A percentile compares a stretch with the other conserved stretches of the same genome.
These are phyloP conservation scores for Drosophila sproati DNA, from an alignment of 1,140 invertebrate genomes.

Conservation along the genomic window DNA sequence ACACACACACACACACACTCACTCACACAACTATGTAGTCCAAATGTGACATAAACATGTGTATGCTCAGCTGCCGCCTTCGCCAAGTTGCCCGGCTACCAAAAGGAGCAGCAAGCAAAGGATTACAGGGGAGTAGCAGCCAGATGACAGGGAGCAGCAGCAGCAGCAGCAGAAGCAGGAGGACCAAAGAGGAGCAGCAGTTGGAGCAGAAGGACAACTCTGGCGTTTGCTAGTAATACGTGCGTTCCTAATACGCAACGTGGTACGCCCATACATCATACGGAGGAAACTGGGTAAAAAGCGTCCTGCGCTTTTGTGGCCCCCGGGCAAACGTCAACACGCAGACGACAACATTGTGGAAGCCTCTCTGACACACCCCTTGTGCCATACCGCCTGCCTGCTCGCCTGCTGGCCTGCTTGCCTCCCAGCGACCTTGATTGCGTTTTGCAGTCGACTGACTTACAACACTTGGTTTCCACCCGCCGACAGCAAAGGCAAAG, in stretches of 20 bases:
- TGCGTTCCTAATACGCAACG: slow-evolving; percentile 80
- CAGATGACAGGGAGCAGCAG: background rate
- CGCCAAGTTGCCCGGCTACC: slow-evolving; percentile 25
- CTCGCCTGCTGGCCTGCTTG: background rate
- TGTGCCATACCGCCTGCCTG: background rate
- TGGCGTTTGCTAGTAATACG: slow-evolving; percentile 49
- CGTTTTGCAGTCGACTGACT: slow-evolving; percentile 76
- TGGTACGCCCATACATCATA: slow-evolving; percentile 60
- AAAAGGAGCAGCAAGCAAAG: slow-evolving; percentile 71
- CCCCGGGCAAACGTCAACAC: slow-evolving; percentile 66
- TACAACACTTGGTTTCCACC: background rate
- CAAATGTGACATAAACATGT: slow-evolving; percentile 81
- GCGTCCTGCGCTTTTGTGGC: slow-evolving; percentile 20
- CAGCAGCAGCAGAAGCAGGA: background rate
- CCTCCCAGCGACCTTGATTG: slow-evolving; percentile 68
- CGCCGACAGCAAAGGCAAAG: slow-evolving; percentile 5
- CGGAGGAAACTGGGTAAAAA: slow-evolving; percentile 30
- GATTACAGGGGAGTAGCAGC: slow-evolving; percentile 50
- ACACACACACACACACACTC: slow-evolving; percentile 18
- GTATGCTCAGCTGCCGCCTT: slow-evolving; percentile 70
- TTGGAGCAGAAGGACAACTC: background rate
- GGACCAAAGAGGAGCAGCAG: slow-evolving; percentile 12
- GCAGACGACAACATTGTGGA: slow-evolving; percentile 22
- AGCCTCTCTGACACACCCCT: background rate
- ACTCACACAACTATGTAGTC: slow-evolving; percentile 44